A percentile compares a stretch with the other conserved stretches of the same genome.
phyloP scores from a whole-genome alignment of 2,888 invertebrate genomes.

The Zygaena filipendulae region DNA sequence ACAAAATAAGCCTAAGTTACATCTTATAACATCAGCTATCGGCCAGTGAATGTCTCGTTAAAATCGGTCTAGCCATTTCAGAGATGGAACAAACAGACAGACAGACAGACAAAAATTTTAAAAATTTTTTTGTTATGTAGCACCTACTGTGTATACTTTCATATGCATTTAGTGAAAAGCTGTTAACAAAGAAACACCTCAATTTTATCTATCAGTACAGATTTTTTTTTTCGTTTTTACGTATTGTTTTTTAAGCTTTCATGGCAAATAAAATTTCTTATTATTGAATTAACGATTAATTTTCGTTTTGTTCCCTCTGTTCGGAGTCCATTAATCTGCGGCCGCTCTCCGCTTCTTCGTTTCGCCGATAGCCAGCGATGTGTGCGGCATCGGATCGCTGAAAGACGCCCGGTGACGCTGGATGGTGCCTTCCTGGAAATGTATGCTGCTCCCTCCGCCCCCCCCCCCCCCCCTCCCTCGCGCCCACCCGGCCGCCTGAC shows the following conservation, averaged over 20 bases:
- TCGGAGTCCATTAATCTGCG: slow-evolving; percentile 24
- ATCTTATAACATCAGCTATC: no score
- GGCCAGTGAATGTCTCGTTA: no score
- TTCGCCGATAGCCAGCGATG: slow-evolving; percentile 62
- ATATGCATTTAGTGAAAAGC: no score
- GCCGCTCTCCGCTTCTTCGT: slow-evolving; percentile 60
- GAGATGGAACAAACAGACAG: no score
- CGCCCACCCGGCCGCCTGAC: slow-evolving; percentile 22
- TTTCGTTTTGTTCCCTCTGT: slow-evolving; percentile 1
- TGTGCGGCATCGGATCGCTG: slow-evolving; percentile 63
- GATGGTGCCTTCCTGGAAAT: slow-evolving; percentile 58
- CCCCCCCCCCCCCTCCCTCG: slow-evolving; percentile 21
- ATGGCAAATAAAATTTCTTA: not conserved
- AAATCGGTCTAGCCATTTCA: no score
- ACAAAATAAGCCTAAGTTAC: no score
- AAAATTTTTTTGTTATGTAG: no score
- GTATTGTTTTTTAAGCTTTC: not conserved
- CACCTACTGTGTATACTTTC: no score
- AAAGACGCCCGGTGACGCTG: slow-evolving; percentile 64
- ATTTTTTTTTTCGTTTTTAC: not conserved
- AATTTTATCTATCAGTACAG: not conserved
- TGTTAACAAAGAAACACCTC: not conserved
- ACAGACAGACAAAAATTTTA: no score
- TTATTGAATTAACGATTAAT: slow-evolving; percentile 9
- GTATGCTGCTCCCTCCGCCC: slow-evolving; percentile 39